Base-by-base conservation (phyloP, 2,888 invertebrate genomes). In the Clanis bilineata region DNA sequence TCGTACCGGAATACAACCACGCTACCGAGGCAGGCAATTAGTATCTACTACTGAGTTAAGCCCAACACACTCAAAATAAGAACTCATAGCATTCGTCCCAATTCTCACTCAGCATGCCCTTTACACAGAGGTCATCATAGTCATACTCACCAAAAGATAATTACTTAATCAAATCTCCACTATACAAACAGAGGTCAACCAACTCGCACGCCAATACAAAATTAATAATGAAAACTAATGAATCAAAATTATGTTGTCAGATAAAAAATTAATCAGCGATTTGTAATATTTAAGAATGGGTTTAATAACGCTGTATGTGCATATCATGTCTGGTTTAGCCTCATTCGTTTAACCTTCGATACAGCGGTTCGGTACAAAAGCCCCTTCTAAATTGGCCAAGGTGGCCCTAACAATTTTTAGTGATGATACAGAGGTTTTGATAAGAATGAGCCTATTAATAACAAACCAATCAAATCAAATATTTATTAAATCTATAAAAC, bases 341-440 rank as follows among this genome's bases (percentile, higher is more conserved):
- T 51, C 18, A 51, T 51, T 51, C 18, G 51, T 51, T 56, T 57
- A 57, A 43, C 43, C 43, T 41, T 57, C 43, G 23, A 10, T 12
- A 32, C 18, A 18, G 9, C 9, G 28, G 25, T 15, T 5, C 25
- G 18, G 28, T 51, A 64, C 59, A 59, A 68, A 64, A 57, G 69
- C 76, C 78, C 82, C 81, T 84, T 82, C 76, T 77, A 83, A 73
- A 69, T 71, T 76, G 76, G 74, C 78, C 82, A 82, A 80, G 83
- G 82, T 15, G 32, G 32, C 51, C 51, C 32, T 51, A 51, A 51
- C 18, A n/a, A 25, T 23, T n/a, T 10, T 23, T 10, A 10, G 6
- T 32, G 51, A 51, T 51, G 51, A 3, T 51, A 51, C 51, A 18
- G 10, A 51, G 18, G 10, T 32, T 18, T 18, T 15, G 2, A 18